Percentiles rank a stretch among this genome's conserved stretches.
Evolutionary conservation across 2,888 invertebrate species (phyloP).

Genomic region (Spodoptera exigua): DNA sequence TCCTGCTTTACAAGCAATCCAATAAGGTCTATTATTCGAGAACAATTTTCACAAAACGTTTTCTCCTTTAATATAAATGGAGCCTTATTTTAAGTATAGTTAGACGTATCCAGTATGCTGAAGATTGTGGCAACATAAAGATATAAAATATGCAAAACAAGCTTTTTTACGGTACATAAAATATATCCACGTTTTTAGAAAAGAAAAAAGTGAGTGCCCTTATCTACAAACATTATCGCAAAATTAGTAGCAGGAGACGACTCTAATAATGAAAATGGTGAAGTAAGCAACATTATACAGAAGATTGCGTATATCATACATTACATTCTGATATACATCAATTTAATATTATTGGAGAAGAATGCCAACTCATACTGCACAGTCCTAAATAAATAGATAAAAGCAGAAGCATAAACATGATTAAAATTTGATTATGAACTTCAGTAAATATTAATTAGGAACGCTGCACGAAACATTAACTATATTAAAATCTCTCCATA

Average conservation of each 20-base stretch:
- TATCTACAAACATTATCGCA: too few relatives aligned
- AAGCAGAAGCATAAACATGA: too few relatives aligned
- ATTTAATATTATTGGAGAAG: too few relatives aligned
- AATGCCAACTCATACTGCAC: too few relatives aligned
- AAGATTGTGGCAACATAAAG: neutral
- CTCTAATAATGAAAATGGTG: too few relatives aligned
- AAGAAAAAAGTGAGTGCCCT: too few relatives aligned
- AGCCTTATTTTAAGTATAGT: neutral
- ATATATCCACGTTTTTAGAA: too few relatives aligned
- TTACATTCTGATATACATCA: too few relatives aligned
- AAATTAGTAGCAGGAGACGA: too few relatives aligned
- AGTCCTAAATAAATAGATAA: too few relatives aligned
- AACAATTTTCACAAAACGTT: neutral
- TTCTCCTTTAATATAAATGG: neutral
- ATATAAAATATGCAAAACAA: slow-evolving; percentile 1
- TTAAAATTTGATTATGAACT: slow-evolving; percentile 3
- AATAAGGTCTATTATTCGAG: neutral
- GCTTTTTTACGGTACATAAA: neutral
- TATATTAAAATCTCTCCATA: slow-evolving; percentile 14
- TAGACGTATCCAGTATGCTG: neutral
- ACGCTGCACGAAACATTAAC: slow-evolving; percentile 5
- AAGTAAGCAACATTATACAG: too few relatives aligned
- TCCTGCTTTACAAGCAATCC: neutral
- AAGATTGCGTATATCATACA: too few relatives aligned
- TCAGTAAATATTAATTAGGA: slow-evolving; percentile 8